Percentiles rank a stretch among this genome's conserved stretches.
phyloP scores from a whole-genome alignment of 2,113 vertebrate species.

The Anoplopoma fimbria region DNA sequence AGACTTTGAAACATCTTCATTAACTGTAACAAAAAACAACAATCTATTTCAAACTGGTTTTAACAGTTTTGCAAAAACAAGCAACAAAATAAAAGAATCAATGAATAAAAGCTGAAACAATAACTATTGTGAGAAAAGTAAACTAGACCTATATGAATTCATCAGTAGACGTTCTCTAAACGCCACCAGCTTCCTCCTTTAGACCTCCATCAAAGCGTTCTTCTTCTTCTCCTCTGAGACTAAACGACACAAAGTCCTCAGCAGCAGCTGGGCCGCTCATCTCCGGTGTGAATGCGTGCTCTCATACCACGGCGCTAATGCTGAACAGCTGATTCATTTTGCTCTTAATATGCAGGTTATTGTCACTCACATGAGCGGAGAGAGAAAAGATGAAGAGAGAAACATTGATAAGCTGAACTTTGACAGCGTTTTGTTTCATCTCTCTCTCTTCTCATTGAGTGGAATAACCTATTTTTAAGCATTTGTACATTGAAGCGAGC shows the following conservation, averaged over 20 bases:
- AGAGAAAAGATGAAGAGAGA: conserved; percentile 21
- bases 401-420: no score
- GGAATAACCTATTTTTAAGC: conserved; percentile 70
- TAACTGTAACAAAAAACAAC: no score
- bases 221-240: conserved; percentile 67
- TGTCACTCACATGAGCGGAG: conserved; percentile 52
- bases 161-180: no score
- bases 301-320: conserved; percentile 47
- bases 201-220: background rate
- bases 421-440: background rate
- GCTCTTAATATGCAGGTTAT: conserved; percentile 73
- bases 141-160: background rate
- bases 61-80: no score
- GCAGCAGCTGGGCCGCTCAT: conserved; percentile 53
- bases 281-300: conserved; percentile 67
- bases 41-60: no score
- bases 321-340: conserved; percentile 60
- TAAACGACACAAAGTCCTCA: conserved; percentile 62
- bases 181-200: background rate
- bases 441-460: conserved; percentile 41
- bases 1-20: background rate
- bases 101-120: no score
- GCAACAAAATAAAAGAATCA: no score
- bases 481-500: conserved; percentile 42
- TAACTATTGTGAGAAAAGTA: background rate